These are phyloP conservation scores for Molossus alvarezi DNA, from an alignment of 2,797 vertebrate species.

Conservation along the genomic window DNA sequence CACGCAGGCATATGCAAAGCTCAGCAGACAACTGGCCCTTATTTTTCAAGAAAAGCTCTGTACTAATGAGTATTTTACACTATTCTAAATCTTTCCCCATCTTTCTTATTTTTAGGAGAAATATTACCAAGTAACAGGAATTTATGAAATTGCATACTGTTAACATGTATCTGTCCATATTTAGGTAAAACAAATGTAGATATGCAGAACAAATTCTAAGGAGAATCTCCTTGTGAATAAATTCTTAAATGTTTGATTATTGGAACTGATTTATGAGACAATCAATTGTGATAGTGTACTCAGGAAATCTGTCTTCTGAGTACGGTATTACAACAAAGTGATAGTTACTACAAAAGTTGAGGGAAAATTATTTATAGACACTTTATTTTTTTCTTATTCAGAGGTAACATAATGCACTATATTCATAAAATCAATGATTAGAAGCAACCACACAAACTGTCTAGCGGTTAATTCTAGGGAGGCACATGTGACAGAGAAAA, in stretches of 20 bases:
- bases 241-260: neutral
- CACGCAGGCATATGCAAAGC: neutral
- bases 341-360: neutral
- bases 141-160: neutral
- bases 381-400: slow-evolving; percentile 37
- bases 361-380: neutral
- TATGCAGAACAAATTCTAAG: neutral
- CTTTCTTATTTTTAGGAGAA: neutral
- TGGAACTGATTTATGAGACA: neutral
- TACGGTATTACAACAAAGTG: neutral
- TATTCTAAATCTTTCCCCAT: neutral
- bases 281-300: neutral
- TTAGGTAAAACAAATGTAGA: slow-evolving; percentile 11
- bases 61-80: neutral
- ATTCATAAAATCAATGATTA: neutral
- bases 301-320: neutral
- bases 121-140: neutral
- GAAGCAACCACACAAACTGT: neutral
- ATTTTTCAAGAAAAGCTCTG: slow-evolving; percentile 40
- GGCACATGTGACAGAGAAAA: neutral
- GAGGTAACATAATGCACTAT: neutral
- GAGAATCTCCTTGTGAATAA: neutral
- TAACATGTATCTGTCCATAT: neutral
- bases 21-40: neutral
- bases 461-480: neutral